Conservation (phyloP, 2,113 vertebrate genomes). For the Myiagra hebetior region DNA sequence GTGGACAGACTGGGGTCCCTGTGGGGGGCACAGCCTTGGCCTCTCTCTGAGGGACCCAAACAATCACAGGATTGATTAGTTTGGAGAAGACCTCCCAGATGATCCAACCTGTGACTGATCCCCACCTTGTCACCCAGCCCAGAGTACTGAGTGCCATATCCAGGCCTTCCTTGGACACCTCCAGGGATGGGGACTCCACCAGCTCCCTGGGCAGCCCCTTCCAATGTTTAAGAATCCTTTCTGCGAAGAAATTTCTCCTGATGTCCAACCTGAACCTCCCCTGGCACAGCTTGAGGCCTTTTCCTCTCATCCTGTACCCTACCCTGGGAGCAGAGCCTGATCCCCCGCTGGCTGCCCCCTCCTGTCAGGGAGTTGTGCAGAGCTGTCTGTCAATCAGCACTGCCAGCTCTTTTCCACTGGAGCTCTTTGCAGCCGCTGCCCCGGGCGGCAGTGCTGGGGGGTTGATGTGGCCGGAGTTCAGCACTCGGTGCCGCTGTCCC, state of each 20-base stretch:
- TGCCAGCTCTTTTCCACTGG: neutral
- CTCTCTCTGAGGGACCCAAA: neutral
- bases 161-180: rapidly evolving
- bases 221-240: rapidly evolving
- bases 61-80: rapidly evolving
- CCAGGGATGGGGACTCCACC: neutral
- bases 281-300: neutral
- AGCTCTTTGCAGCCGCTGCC: no score
- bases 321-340: neutral
- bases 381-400: neutral
- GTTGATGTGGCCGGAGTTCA: rapidly evolving
- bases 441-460: neutral
- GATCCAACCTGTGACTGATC: rapidly evolving
- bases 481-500: rapidly evolving
- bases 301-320: neutral
- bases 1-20: neutral
- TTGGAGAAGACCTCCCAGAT: neutral
- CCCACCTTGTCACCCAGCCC: neutral
- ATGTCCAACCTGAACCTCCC: rapidly evolving
- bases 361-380: neutral
- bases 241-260: neutral
- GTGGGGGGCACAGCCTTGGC: neutral
- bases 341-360: rapidly evolving
- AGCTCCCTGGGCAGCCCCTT: neutral
- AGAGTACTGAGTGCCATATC: rapidly evolving